Percentiles rank a stretch among this genome's conserved stretches.
These are phyloP conservation scores for Lepidurus couesii DNA, from an alignment of 1,140 invertebrate species.

Conservation along the genomic window DNA sequence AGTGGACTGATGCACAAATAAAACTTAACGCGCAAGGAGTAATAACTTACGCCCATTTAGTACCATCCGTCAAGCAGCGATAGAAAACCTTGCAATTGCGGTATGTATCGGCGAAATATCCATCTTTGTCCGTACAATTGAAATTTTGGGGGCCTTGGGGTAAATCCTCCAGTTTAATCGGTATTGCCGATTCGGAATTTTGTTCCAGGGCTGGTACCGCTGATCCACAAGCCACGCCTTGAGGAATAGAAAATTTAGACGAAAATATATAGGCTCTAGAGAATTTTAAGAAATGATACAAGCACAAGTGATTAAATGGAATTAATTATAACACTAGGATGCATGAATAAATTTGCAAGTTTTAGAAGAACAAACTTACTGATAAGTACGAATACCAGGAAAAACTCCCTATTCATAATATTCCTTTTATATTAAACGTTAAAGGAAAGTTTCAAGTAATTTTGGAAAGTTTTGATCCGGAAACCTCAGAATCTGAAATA, in stretches of 20 bases:
- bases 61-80: conserved; percentile 30
- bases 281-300: too few relatives aligned
- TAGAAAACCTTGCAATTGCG: conserved; percentile 31
- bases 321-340: too few relatives aligned
- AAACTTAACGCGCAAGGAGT: background rate
- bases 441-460: too few relatives aligned
- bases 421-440: too few relatives aligned
- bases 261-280: too few relatives aligned
- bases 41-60: conserved; percentile 31
- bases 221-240: background rate
- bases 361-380: too few relatives aligned
- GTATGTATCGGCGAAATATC: conserved; percentile 30
- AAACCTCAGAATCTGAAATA: too few relatives aligned
- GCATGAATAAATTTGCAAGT: too few relatives aligned
- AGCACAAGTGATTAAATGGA: too few relatives aligned
- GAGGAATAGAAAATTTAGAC: background rate
- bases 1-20: background rate
- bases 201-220: background rate
- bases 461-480: too few relatives aligned
- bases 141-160: conserved; percentile 25
- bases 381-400: too few relatives aligned
- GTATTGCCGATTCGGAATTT: background rate
- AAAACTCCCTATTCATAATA: too few relatives aligned
- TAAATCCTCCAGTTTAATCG: background rate
- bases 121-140: conserved; percentile 32